These are phyloP conservation scores for Phytoseiulus persimilis DNA, from an alignment of 2,888 invertebrate genomes.

Conservation along the genomic window DNA sequence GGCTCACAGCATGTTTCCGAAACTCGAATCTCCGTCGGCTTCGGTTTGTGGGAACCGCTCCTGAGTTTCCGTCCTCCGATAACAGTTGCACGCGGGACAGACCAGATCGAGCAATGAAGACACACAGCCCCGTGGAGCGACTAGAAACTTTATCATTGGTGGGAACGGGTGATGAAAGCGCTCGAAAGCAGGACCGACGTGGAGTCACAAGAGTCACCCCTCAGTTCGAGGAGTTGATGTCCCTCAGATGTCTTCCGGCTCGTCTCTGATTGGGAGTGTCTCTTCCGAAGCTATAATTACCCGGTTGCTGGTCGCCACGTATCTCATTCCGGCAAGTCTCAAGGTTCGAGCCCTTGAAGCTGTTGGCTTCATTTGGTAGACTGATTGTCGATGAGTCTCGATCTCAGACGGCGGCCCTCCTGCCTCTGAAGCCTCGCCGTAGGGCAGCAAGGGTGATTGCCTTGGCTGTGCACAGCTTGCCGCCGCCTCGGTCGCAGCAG, in stretches of 20 bases:
- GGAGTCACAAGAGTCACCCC: neutral
- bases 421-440: neutral
- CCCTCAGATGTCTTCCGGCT: neutral
- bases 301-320: neutral
- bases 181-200: too few relatives aligned
- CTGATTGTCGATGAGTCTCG: neutral
- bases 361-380: constrained; percentile 5
- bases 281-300: neutral
- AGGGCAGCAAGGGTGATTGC: neutral
- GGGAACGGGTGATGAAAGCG: too few relatives aligned
- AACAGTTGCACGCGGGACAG: too few relatives aligned
- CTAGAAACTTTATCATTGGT: too few relatives aligned
- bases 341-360: neutral
- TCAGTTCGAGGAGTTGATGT: neutral
- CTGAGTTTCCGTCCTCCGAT: too few relatives aligned
- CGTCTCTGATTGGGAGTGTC: neutral
- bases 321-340: neutral
- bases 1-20: neutral
- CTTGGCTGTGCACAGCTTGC: neutral
- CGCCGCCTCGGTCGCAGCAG: neutral
- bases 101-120: too few relatives aligned
- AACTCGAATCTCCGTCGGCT: neutral
- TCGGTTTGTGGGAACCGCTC: too few relatives aligned
- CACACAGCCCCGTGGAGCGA: too few relatives aligned
- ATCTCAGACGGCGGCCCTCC: neutral